Percentiles rank a stretch among this genome's conserved stretches.
Conservation (phyloP, 2,888 invertebrate species). For the Syritta pipiens region DNA sequence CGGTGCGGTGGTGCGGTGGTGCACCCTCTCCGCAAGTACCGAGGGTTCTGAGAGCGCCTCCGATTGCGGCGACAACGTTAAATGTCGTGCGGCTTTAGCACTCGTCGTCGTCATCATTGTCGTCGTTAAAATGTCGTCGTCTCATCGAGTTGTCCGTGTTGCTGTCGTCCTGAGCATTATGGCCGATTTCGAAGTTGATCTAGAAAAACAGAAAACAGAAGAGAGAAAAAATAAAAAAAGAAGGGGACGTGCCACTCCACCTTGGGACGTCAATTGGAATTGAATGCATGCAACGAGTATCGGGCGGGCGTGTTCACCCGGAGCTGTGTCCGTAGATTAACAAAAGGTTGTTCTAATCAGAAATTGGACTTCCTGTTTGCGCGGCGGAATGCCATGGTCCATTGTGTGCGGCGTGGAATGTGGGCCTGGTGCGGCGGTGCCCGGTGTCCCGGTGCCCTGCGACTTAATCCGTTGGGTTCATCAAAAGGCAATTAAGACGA, state of each 20-base stretch:
- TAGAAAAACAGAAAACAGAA: no score
- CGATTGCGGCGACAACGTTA: conserved; percentile 46
- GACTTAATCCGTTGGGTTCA: conserved; percentile 32
- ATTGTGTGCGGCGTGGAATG: conserved; percentile 36
- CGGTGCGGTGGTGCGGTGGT: no score
- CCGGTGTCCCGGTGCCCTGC: not conserved
- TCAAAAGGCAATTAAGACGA: conserved; percentile 64
- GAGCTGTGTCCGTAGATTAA: conserved; percentile 43
- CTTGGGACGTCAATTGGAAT: conserved; percentile 16
- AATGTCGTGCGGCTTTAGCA: conserved; percentile 63
- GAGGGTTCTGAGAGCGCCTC: conserved; percentile 9
- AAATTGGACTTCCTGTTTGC: conserved; percentile 62
- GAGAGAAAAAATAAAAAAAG: no score
- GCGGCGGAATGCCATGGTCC: conserved; percentile 20
- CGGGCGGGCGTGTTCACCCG: conserved; percentile 40
- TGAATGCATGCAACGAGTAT: conserved; percentile 32
- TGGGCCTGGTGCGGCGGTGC: no score
- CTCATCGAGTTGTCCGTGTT: conserved; percentile 1
- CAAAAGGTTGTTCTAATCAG: conserved; percentile 60
- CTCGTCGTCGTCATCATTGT: conserved; percentile 42
- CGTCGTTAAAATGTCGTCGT: conserved; percentile 5
- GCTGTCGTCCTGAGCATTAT: conserved; percentile 58
- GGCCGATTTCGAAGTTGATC: conserved; percentile 60
- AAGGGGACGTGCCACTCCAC: not conserved
- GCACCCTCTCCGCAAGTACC: no score